Evolutionary conservation across 2,113 vertebrate genomes (phyloP), one percentile per base, ranked within the genome.

Genomic region (Tylochromis polylepis): DNA sequence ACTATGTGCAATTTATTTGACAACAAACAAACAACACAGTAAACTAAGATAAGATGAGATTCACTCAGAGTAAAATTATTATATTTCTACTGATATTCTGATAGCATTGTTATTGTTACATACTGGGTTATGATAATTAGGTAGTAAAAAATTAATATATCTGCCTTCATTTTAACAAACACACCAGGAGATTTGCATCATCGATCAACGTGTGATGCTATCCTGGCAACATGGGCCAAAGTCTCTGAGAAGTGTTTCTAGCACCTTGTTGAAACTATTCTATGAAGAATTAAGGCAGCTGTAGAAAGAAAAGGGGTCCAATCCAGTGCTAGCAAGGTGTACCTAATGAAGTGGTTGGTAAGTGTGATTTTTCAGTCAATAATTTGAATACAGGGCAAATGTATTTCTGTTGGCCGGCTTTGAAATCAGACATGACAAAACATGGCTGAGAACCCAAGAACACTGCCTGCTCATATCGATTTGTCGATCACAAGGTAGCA

Each of bases 311-410:
- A 38, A 67, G 20, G 2, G 60, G 6, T 67, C 60, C 31, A 57
- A 22, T 24, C 22, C 7, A 38, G 60, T 65, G 14, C 34, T 2
- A 1, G 31, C 20, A 65, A 65, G 34, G 34, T 22, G 34, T 0
- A 65, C 60, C 20, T 65, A 20, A 65, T 24, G 65, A 70, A 70
- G 38, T 70, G 9, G 3, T 38, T 38, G 60, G 4, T 43, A 43
- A 43, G 0, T 16, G 22, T 70, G 0, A 16, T 27, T 43, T 24
- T 70, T 46, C 14, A 43, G n/a, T 27, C 22, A 0, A 70, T 70
- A 70, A 70, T 43, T 70, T 70, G 5, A 70, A 43, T 10, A 70
- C 65, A 27, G 14, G 38, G 8, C 14, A 27, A 70, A 70, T 24
- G 38, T 70, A 22, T 38, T 3, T 41, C 11, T 67, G 38, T 27